phyloP scores from a whole-genome alignment of 2,888 invertebrate genomes.

The Julus scandinavius region DNA sequence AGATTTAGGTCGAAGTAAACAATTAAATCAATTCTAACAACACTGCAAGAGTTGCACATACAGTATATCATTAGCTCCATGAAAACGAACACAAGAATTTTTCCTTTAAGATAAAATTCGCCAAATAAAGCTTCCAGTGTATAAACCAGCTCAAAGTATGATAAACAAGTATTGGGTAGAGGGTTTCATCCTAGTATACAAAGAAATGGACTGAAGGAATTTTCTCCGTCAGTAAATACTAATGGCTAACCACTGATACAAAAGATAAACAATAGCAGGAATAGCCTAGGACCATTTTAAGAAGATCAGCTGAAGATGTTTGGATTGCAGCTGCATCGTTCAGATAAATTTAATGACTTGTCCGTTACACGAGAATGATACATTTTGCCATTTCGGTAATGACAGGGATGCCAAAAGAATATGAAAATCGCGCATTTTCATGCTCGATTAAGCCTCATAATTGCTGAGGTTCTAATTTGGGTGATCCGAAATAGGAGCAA shows the following conservation, averaged over 20 bases:
- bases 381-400: not conserved
- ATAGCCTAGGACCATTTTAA: conserved; percentile 3
- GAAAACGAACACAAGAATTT: not conserved
- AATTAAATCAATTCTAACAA: not conserved
- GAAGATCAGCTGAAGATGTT: not conserved
- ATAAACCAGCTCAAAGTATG: not conserved
- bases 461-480: not conserved
- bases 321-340: not conserved
- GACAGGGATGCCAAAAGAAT: not conserved
- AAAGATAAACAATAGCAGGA: conserved; percentile 12
- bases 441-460: conserved; percentile 25
- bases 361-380: not conserved
- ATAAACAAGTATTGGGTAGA: not conserved
- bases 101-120: not conserved
- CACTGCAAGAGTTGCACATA: not conserved
- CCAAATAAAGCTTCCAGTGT: no score
- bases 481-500: not conserved
- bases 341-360: not conserved
- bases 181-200: not conserved
- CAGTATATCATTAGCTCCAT: not conserved
- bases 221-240: conserved; percentile 20
- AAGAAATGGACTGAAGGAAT: not conserved
- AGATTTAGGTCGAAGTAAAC: not conserved
- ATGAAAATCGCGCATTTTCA: not conserved
- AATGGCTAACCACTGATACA: conserved; percentile 23